These are phyloP conservation scores for Microplitis manilae DNA, from an alignment of 2,888 invertebrate species.

Conservation along the genomic window DNA sequence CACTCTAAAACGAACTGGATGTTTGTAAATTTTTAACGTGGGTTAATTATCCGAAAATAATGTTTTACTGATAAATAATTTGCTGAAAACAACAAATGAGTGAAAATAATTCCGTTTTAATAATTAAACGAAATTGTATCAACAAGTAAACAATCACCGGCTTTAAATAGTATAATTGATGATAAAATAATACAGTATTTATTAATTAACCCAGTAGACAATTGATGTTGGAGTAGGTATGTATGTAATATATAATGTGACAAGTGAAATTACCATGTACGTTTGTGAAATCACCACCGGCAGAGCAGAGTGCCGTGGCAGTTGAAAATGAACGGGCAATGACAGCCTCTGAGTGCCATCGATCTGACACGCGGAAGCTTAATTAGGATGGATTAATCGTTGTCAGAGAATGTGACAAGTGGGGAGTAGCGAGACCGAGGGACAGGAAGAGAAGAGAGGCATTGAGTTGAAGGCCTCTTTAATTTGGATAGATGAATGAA, in stretches of 20 bases:
- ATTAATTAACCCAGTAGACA: not conserved
- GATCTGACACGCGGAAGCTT: conserved; percentile 12
- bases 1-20: not conserved
- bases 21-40: not conserved
- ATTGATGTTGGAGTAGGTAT: not conserved
- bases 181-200: not conserved
- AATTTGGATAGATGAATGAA: conserved; percentile 21
- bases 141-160: not conserved
- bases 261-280: not conserved
- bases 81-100: not conserved
- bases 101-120: not conserved
- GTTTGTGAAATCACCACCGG: not conserved
- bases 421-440: not conserved
- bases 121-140: not conserved
- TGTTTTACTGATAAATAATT: not conserved
- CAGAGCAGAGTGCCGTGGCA: not conserved
- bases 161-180: not conserved
- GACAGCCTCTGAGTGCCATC: conserved; percentile 23
- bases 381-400: conserved; percentile 27
- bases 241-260: not conserved
- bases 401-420: conserved; percentile 15
- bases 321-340: not conserved
- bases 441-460: not conserved
- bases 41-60: not conserved
- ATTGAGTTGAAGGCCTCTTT: not conserved